Percentiles rank a stretch among this genome's conserved stretches.
Evolutionary conservation across 1,140 invertebrate genomes (phyloP).

Genomic region (Trachymyrmex cornetzi): DNA sequence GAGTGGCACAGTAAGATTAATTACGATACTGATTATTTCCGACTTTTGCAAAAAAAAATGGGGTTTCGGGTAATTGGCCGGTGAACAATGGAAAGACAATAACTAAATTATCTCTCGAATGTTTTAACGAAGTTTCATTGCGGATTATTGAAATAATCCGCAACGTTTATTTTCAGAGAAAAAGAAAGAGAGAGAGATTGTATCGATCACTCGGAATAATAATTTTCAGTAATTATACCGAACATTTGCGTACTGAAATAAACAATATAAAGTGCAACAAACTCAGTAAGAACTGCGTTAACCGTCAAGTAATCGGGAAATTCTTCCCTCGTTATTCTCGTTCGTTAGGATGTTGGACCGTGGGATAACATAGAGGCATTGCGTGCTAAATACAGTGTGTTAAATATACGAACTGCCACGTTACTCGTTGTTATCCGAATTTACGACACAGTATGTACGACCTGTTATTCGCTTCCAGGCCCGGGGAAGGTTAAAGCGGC

Average conservation of each 20-base stretch:
- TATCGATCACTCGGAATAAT: constrained; percentile 6
- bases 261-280: background rate
- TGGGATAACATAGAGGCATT: background rate
- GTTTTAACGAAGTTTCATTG: background rate
- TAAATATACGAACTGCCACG: constrained; percentile 44
- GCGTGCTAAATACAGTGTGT: background rate
- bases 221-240: constrained; percentile 3
- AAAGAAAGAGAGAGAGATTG: background rate
- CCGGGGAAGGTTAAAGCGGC: constrained; percentile 27
- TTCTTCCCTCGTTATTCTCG: background rate
- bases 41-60: background rate
- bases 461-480: background rate
- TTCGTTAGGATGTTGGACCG: background rate
- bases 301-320: background rate
- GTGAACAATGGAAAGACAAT: background rate
- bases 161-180: background rate
- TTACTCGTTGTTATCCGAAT: constrained; percentile 31
- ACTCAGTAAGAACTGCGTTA: background rate
- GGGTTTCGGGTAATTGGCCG: background rate
- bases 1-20: background rate
- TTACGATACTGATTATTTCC: constrained; percentile 5
- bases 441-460: constrained; percentile 22
- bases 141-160: background rate
- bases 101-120: constrained; percentile 11
- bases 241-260: background rate